Percentiles rank a stretch among this genome's conserved stretches.
phyloP scores from a whole-genome alignment of 2,797 vertebrate genomes.

The Podarcis siculus region DNA sequence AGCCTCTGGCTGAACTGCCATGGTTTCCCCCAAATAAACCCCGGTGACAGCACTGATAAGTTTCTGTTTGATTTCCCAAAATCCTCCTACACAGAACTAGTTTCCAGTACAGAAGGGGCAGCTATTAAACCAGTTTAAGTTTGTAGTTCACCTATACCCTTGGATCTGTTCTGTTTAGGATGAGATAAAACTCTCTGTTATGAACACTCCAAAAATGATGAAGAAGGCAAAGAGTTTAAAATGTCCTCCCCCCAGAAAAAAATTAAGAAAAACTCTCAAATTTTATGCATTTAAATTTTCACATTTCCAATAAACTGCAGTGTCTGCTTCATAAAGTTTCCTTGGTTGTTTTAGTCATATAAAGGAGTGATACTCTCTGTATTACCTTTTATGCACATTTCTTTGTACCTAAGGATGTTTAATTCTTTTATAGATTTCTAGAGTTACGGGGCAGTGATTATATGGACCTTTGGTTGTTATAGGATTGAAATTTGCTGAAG shows the following conservation, averaged over 20 bases:
- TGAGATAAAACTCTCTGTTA: not conserved
- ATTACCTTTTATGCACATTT: conserved; percentile 4
- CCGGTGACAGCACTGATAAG: not conserved
- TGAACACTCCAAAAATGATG: not conserved
- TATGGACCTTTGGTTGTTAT: not conserved
- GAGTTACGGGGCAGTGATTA: not conserved
- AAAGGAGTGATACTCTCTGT: not conserved
- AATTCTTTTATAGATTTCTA: not conserved
- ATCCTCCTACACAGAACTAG: not conserved
- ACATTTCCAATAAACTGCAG: not conserved
- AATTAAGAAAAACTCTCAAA: too few species aligned
- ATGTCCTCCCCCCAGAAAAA: not conserved
- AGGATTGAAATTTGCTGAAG: not conserved
- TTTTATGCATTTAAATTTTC: conserved; percentile 7
- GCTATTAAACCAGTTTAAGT: not conserved
- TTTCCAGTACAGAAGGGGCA: not conserved
- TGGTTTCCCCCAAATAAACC: not conserved
- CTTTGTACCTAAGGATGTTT: not conserved
- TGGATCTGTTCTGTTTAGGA: not conserved
- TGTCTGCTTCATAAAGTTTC: conserved; percentile 10
- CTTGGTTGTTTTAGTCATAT: conserved; percentile 18
- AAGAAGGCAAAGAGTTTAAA: not conserved
- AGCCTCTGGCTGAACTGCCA: not conserved
- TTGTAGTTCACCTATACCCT: not conserved
- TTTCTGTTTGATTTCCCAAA: not conserved